A percentile compares a stretch with the other conserved stretches of the same genome.
Evolutionary conservation across 2,797 vertebrate species (phyloP).

Genomic region (Pangasius macronema): DNA sequence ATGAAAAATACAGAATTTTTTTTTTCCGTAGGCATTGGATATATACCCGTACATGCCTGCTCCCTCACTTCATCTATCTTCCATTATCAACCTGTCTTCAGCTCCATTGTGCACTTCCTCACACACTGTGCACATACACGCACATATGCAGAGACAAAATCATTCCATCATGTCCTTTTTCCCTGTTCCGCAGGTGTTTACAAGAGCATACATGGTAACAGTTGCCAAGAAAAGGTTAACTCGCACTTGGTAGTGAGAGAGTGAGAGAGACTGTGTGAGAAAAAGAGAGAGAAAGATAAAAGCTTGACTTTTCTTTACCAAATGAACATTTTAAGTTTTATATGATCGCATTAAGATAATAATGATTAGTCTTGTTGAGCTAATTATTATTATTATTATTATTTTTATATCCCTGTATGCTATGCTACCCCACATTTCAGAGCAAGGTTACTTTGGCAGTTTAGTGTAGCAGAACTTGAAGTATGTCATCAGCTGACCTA

Average conservation of each 20-base stretch:
- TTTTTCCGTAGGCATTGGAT: neutral
- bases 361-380: neutral
- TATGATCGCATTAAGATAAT: neutral
- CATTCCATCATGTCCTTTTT: conserved; percentile 21
- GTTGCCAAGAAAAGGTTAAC: conserved; percentile 15
- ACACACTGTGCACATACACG: neutral
- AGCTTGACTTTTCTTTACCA: neutral
- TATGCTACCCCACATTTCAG: conserved; percentile 17
- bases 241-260: neutral
- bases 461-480: conserved; percentile 57
- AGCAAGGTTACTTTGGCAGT: conserved; percentile 47
- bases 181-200: conserved; percentile 34
- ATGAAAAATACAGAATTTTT: neutral
- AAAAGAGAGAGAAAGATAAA: neutral
- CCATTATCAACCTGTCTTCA: neutral
- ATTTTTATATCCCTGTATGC: neutral
- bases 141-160: conserved; percentile 18
- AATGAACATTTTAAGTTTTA: neutral
- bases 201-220: conserved; percentile 24
- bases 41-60: neutral
- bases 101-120: neutral
- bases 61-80: neutral
- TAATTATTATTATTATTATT: neutral
- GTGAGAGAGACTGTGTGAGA: neutral
- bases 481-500: conserved; percentile 69